Percentiles rank a stretch among this genome's conserved stretches.
Evolutionary conservation across 2,797 vertebrate genomes (phyloP).

Genomic region (Thripadectes ignobilis): DNA sequence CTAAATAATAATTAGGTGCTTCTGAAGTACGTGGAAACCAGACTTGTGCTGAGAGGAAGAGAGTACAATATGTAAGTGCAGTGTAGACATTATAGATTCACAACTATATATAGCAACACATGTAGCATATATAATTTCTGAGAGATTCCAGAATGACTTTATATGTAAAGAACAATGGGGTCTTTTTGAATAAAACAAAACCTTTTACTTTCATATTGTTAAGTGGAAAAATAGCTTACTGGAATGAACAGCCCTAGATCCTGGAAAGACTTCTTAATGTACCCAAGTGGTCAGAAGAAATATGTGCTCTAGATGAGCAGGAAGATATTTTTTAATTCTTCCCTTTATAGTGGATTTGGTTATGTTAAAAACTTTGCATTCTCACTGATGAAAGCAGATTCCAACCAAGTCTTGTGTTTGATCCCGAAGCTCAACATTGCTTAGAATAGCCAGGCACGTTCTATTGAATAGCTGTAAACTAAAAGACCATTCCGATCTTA

Average conservation of each 20-base stretch:
- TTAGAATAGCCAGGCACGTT: not conserved
- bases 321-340: not conserved
- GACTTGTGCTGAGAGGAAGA: not conserved
- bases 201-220: not conserved
- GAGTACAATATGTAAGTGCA: not conserved
- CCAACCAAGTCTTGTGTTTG: not conserved
- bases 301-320: not conserved
- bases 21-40: not conserved
- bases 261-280: slow-evolving; percentile 19
- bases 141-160: not conserved
- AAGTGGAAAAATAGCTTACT: not conserved
- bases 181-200: not conserved
- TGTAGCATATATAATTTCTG: not conserved
- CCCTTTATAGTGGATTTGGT: not conserved
- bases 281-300: slow-evolving; percentile 8
- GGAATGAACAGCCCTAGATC: not conserved
- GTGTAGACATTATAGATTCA: not conserved
- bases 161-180: not conserved
- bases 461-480: not conserved
- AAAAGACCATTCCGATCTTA: not conserved
- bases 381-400: not conserved
- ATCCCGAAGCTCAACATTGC: not conserved
- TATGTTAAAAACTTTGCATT: not conserved
- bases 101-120: not conserved
- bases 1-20: not conserved